Conservation (phyloP, 2,888 invertebrate species). For the Dione juno region DNA sequence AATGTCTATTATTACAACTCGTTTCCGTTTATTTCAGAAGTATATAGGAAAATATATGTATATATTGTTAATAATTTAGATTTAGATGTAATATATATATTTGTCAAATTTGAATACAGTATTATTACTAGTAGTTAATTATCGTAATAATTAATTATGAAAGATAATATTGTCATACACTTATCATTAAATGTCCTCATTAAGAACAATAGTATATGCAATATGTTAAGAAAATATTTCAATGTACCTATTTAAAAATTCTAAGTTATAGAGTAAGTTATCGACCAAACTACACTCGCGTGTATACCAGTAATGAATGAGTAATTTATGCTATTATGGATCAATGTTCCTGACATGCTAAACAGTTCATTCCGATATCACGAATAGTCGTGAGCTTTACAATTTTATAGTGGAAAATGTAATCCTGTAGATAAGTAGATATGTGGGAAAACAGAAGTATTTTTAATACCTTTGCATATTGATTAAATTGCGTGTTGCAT, state of each 20-base stretch:
- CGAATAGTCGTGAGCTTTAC: constrained; percentile 24
- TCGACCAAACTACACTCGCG: constrained; percentile 72
- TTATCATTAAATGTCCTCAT: background rate
- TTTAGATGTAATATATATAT: background rate
- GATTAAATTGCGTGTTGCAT: constrained; percentile 20
- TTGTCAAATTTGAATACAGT: background rate
- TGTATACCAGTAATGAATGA: constrained; percentile 55
- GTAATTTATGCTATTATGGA: constrained; percentile 58
- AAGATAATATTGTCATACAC: background rate
- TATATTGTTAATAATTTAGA: background rate
- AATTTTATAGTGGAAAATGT: background rate
- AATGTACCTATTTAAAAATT: background rate
- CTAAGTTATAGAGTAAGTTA: constrained; percentile 40
- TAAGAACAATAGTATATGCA: background rate
- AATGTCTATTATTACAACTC: constrained; percentile 1
- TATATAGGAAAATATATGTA: background rate
- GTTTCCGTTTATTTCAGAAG: background rate
- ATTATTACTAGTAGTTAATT: background rate
- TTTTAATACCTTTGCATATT: constrained; percentile 12
- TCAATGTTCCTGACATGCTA: constrained; percentile 64
- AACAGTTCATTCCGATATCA: constrained; percentile 49
- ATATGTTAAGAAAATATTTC: background rate
- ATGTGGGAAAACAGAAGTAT: background rate
- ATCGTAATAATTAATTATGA: background rate
- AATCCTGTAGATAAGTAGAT: background rate